Percentiles rank a stretch among this genome's conserved stretches.
These are phyloP conservation scores for Ariolimax columbianus DNA, from an alignment of 2,888 invertebrate species.

Conservation along the genomic window DNA sequence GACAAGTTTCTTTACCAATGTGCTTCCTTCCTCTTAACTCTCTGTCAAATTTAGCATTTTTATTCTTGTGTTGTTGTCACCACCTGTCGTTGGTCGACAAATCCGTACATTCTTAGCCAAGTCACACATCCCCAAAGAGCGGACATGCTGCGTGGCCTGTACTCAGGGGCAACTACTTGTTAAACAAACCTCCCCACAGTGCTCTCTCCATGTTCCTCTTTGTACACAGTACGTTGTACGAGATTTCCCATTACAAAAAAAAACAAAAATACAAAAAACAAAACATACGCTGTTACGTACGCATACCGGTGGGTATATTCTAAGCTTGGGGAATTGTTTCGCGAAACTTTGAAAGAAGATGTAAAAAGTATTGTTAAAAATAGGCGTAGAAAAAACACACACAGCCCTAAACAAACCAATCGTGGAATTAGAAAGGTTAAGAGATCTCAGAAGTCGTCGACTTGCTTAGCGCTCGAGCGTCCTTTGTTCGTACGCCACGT, in stretches of 20 bases:
- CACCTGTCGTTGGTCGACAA: background rate
- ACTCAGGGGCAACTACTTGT: background rate
- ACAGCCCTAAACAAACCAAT: background rate
- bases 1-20: too few relatives aligned
- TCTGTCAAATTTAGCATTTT: background rate
- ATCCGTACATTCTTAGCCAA: conserved; percentile 22
- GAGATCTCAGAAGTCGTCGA: background rate
- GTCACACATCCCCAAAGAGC: conserved; percentile 15
- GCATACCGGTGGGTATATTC: background rate
- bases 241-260: background rate
- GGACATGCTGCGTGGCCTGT: background rate
- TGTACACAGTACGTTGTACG: conserved; percentile 20
- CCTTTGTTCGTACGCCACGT: background rate
- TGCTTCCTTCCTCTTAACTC: too few relatives aligned
- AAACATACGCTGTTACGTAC: background rate
- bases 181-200: background rate
- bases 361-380: background rate
- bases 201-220: conserved; percentile 5
- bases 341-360: background rate
- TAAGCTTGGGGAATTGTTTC: background rate
- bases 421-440: background rate
- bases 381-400: background rate
- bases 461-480: background rate
- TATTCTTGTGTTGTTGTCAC: background rate
- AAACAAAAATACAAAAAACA: background rate